phyloP scores from a whole-genome alignment of 2,888 invertebrate species.

The Chaitophorus viminalis region DNA sequence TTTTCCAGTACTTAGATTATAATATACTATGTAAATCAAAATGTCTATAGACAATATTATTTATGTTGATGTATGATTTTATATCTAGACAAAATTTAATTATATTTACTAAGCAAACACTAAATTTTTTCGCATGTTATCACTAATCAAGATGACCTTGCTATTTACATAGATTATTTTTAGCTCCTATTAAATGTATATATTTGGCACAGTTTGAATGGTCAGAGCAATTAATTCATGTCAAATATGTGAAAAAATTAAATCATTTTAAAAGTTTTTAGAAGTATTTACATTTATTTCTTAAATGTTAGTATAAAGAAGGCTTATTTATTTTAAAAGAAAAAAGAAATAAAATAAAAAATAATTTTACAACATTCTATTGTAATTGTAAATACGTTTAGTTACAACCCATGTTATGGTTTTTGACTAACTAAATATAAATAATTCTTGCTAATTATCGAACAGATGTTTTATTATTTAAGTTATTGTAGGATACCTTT shows the following conservation, averaged over 20 bases:
- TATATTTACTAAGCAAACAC: slow-evolving; percentile 34
- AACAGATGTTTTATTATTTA: too few species aligned
- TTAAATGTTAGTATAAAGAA: not conserved
- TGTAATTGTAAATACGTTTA: too few species aligned
- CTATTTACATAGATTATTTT: slow-evolving; percentile 49
- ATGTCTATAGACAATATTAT: not conserved
- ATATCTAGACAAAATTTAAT: slow-evolving; percentile 8
- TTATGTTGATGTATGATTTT: not conserved
- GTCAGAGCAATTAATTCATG: slow-evolving; percentile 49
- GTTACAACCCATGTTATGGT: too few species aligned
- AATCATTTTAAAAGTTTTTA: slow-evolving; percentile 4
- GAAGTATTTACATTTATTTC: not conserved
- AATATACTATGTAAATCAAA: not conserved
- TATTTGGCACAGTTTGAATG: slow-evolving; percentile 40
- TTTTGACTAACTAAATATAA: too few species aligned
- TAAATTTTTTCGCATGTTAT: slow-evolving; percentile 51
- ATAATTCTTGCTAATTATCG: too few species aligned
- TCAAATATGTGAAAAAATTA: slow-evolving; percentile 40
- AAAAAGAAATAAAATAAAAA: too few species aligned
- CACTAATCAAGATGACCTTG: slow-evolving; percentile 58
- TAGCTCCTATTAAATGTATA: slow-evolving; percentile 33
- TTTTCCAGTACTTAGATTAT: not conserved
- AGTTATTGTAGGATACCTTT: too few species aligned
- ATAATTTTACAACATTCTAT: too few species aligned
- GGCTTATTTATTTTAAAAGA: not conserved